Evolutionary conservation across 2,888 invertebrate species (phyloP), one percentile per base, ranked within the genome.

Genomic region (Molorchus minor): DNA sequence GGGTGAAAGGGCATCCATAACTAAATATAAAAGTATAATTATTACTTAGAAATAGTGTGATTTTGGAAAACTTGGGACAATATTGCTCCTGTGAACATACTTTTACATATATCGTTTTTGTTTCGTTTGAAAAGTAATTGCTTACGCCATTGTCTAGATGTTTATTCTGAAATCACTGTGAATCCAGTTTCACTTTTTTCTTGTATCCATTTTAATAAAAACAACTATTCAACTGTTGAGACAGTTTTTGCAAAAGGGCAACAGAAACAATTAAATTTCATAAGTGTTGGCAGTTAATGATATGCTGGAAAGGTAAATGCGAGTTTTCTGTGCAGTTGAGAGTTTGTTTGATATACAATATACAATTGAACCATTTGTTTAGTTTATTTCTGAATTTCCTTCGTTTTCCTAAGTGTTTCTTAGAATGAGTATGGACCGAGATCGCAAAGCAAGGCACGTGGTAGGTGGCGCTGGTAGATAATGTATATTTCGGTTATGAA

Each of bases 1-100:
- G 78, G 77, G 77, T 75, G 74, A 76, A 73, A 77, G 77, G 77
- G 77, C 78, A 78, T 77, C 77, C 75, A 77, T 61, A 57, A 58
- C 21, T 62, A 61, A 61, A 64, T 64, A 61, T 57, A 61, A 66
- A 66, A 56, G 57, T 66, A 66, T 67, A 63, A 65, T 64, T 70
- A 65, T 64, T 70, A 63, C 63, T 72, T 73, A 74, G 74, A 73
- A 71, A 70, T 74, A 74, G 74, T 69, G 77, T 75, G 74, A 75
- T 77, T 78, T 74, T 74, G 69, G 75, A 74, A 70, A 72, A 75
- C 73, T 75, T 73, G 70, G 70, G 75, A 74, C 75, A 75, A 75
- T 74, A 71, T 71, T 69, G 68, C 65, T 66, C 65, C 61, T 62
- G 52, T 58, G 52, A 62, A 60, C 51, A 47, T 40, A 15, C 16